A percentile compares a stretch with the other conserved stretches of the same genome.
Conservation (phyloP, 2,797 vertebrate genomes). For the Mormyrus proboscirostris region DNA sequence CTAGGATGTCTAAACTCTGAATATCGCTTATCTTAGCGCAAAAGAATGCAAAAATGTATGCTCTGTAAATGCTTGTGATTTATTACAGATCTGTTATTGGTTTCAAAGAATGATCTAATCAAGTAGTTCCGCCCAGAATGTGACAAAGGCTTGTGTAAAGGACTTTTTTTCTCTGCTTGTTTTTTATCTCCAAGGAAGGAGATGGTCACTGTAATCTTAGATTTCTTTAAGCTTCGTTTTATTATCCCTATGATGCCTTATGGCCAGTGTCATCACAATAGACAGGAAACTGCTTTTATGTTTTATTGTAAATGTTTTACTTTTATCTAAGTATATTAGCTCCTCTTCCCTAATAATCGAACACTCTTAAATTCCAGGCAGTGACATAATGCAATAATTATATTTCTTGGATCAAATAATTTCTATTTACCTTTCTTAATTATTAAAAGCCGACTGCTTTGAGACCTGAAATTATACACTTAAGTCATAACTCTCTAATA, state of each 20-base stretch:
- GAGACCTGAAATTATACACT: background rate
- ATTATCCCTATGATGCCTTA: background rate
- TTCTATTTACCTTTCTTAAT: background rate
- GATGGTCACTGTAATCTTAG: constrained; percentile 10
- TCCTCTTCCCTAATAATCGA: background rate
- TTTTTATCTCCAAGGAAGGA: constrained; percentile 18
- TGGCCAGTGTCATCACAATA: background rate
- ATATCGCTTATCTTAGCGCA: background rate
- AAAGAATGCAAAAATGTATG: background rate
- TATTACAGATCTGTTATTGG: background rate
- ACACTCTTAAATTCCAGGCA: background rate
- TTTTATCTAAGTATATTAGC: background rate
- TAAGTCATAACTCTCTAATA: background rate
- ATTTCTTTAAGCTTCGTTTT: background rate
- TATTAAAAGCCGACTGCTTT: constrained; percentile 1
- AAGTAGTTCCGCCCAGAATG: background rate
- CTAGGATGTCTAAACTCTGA: background rate
- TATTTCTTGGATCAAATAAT: background rate
- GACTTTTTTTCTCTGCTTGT: background rate
- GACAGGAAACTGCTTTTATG: background rate
- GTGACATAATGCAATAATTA: background rate
- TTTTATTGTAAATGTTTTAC: background rate
- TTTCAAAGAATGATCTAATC: background rate
- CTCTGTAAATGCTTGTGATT: background rate
- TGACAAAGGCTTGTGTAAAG: background rate